phyloP scores from a whole-genome alignment of 2,113 vertebrate genomes.

The Tupaia tana region DNA sequence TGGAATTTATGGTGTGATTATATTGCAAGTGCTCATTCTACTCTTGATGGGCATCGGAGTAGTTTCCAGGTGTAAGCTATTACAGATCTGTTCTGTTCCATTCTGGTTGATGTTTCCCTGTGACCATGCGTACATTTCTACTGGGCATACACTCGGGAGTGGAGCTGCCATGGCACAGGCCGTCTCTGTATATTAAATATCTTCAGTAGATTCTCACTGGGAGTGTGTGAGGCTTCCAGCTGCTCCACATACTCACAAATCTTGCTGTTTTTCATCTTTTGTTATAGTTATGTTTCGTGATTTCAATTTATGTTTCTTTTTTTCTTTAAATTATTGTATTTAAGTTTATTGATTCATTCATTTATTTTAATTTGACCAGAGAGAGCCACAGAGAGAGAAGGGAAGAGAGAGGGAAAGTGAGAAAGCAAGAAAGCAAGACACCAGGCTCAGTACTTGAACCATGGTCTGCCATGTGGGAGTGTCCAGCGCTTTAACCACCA shows the following conservation, averaged over 20 bases:
- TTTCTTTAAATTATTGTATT: too few relatives aligned
- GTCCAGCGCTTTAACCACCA: too few relatives aligned
- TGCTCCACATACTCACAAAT: neutral
- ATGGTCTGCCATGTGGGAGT: too few relatives aligned
- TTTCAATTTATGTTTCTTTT: neutral
- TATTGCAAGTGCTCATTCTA: neutral
- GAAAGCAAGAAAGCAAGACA: too few relatives aligned
- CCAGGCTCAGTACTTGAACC: too few relatives aligned
- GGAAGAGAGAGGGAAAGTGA: too few relatives aligned
- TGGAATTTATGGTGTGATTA: neutral
- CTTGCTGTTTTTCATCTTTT: neutral
- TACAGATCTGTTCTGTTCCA: neutral
- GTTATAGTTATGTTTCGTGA: neutral
- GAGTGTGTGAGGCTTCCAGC: neutral
- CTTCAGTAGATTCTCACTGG: rapidly evolving
- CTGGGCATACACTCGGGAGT: neutral
- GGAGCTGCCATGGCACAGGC: neutral
- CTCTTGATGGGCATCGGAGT: neutral
- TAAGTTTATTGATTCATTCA: too few relatives aligned
- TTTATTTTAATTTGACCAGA: too few relatives aligned
- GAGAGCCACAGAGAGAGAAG: too few relatives aligned
- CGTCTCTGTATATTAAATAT: rapidly evolving
- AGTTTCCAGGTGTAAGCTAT: neutral
- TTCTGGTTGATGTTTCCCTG: neutral
- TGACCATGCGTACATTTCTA: neutral